Evolutionary conservation across 2,888 invertebrate genomes (phyloP).

Genomic region (Orthonychiurus folsomi): DNA sequence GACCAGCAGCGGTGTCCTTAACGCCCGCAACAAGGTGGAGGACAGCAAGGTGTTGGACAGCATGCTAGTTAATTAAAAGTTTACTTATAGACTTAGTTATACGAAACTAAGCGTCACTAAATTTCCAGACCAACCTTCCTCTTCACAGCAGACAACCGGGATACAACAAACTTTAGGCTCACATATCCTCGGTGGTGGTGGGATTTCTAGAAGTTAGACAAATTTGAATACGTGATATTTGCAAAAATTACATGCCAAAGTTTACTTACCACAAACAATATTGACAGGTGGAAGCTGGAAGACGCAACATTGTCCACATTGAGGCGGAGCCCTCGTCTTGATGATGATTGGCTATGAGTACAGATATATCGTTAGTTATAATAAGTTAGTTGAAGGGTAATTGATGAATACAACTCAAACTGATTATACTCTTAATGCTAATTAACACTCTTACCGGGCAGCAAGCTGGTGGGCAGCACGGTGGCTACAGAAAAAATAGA

Average conservation of each 20-base stretch:
- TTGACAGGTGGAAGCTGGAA: conserved; percentile 39
- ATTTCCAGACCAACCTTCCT: too few relatives aligned
- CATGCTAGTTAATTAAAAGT: too few relatives aligned
- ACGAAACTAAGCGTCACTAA: too few relatives aligned
- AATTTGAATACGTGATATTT: neutral
- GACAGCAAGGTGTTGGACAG: too few relatives aligned
- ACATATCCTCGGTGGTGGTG: conserved; percentile 31
- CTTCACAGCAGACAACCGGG: conserved; percentile 39
- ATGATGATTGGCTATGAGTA: conserved; percentile 32
- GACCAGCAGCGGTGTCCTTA: too few relatives aligned
- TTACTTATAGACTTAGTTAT: too few relatives aligned
- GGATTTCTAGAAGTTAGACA: conserved; percentile 5
- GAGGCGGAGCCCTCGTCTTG: conserved; percentile 34
- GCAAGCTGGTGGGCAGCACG: conserved; percentile 36
- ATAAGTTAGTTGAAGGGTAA: too few relatives aligned
- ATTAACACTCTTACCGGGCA: conserved; percentile 30
- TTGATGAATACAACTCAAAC: too few relatives aligned
- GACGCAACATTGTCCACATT: conserved; percentile 40
- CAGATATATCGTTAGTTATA: too few relatives aligned
- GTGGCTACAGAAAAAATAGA: too few relatives aligned
- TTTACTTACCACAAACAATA: conserved; percentile 25
- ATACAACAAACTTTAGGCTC: conserved; percentile 40
- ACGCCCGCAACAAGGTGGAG: too few relatives aligned
- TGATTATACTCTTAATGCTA: too few relatives aligned
- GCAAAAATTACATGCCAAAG: neutral